These are phyloP conservation scores for Oscheius sp. DNA, from an alignment of 2,888 invertebrate genomes.

Conservation along the genomic window DNA sequence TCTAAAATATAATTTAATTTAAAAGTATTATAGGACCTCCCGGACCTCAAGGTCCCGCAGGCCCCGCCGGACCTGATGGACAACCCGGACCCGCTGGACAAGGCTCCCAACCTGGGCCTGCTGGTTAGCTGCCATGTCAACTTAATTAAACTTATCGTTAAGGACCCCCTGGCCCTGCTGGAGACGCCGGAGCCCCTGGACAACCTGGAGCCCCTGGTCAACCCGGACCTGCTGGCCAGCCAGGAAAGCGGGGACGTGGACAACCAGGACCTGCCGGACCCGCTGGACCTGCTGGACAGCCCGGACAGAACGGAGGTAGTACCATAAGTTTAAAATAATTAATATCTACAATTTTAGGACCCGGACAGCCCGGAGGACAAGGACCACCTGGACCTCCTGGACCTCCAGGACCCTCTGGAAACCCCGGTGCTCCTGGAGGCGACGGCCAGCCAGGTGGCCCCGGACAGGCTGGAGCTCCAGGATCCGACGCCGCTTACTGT, in stretches of 20 bases:
- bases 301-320: slow-evolving; percentile 38
- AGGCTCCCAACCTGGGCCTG: slow-evolving; percentile 44
- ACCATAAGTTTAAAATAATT: slow-evolving; percentile 29
- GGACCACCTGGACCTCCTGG: slow-evolving; percentile 11
- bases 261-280: slow-evolving; percentile 44
- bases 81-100: slow-evolving; percentile 47
- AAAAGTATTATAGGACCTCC: slow-evolving; percentile 40
- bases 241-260: slow-evolving; percentile 52
- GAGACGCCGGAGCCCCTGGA: slow-evolving; percentile 43
- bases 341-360: background rate
- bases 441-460: slow-evolving; percentile 11
- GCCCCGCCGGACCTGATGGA: slow-evolving; percentile 46
- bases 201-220: slow-evolving; percentile 44
- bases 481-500: slow-evolving; percentile 14
- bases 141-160: slow-evolving; percentile 4
- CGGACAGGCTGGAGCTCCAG: slow-evolving; percentile 19
- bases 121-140: slow-evolving; percentile 48
- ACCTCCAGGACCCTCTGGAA: slow-evolving; percentile 3
- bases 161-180: slow-evolving; percentile 52
- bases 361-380: slow-evolving; percentile 5
- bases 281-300: slow-evolving; percentile 2
- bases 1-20: background rate
- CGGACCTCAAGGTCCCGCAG: slow-evolving; percentile 42
- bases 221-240: slow-evolving; percentile 44
- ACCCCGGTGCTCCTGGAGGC: slow-evolving; percentile 1